Percentiles rank a stretch among this genome's conserved stretches.
Evolutionary conservation across 2,888 invertebrate species (phyloP).

Genomic region (Lycophotia porphyrea): DNA sequence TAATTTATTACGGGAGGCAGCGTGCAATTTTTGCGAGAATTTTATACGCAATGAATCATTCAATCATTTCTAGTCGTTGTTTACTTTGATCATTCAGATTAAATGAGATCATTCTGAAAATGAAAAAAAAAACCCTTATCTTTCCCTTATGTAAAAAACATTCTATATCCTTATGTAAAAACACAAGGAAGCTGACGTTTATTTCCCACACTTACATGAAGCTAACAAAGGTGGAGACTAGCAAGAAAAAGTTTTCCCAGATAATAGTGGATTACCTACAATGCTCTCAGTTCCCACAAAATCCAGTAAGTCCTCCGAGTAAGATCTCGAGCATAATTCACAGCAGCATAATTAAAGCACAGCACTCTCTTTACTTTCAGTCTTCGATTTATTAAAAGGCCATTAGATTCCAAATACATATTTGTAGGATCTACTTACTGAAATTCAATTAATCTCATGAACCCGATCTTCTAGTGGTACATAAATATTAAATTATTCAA

Average conservation of each 20-base stretch:
- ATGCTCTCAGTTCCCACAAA: background rate
- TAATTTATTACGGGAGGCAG: background rate
- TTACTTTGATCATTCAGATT: too few species aligned
- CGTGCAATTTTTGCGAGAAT: too few species aligned
- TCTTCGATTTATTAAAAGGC: background rate
- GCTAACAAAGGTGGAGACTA: too few species aligned
- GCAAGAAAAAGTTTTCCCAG: background rate
- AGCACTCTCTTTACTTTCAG: background rate
- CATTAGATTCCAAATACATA: constrained; percentile 14
- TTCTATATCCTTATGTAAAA: too few species aligned
- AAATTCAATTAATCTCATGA: constrained; percentile 28
- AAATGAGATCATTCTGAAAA: too few species aligned
- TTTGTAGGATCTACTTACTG: background rate
- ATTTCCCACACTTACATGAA: background rate
- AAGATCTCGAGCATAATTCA: background rate
- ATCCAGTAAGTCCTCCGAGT: background rate
- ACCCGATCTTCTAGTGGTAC: constrained; percentile 13
- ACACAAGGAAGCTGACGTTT: too few species aligned
- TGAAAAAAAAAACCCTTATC: too few species aligned
- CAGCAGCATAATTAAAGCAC: too few species aligned
- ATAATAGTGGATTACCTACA: background rate
- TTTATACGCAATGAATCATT: background rate
- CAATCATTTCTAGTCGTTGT: background rate
- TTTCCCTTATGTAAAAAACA: background rate
- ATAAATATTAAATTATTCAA: constrained; percentile 31